Conservation (phyloP, 1,140 invertebrate species). For the Polypedilum pembai region DNA sequence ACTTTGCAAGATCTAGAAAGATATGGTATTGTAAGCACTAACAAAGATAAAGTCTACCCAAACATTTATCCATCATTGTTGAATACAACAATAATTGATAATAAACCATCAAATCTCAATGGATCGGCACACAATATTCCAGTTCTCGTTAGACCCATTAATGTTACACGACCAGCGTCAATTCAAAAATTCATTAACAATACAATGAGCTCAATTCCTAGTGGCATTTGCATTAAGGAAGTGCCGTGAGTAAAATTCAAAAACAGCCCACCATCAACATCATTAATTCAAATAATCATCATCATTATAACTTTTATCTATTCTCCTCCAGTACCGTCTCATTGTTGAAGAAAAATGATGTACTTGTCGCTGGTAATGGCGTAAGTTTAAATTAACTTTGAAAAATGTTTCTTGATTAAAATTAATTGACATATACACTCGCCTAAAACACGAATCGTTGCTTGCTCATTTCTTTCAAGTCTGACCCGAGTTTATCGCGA, state of each 20-base stretch:
- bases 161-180: constrained; percentile 25
- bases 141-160: neutral
- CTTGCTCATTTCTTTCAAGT: constrained; percentile 38
- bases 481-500: constrained; percentile 49
- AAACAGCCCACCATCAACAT: neutral
- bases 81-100: neutral
- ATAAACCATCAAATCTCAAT: neutral
- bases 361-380: constrained; percentile 48
- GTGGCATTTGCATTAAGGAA: constrained; percentile 49
- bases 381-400: constrained; percentile 38
- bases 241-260: constrained; percentile 47
- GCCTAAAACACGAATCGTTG: neutral
- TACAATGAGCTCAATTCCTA: constrained; percentile 39
- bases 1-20: neutral
- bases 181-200: constrained; percentile 40
- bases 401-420: constrained; percentile 29
- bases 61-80: neutral
- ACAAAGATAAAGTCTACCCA: neutral
- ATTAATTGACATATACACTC: constrained; percentile 24
- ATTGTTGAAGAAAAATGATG: constrained; percentile 41
- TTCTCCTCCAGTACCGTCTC: constrained; percentile 36
- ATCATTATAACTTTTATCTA: neutral
- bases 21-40: neutral
- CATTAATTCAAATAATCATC: neutral
- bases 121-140: neutral